These are phyloP conservation scores for Cylloceria caligata DNA, from an alignment of 2,888 invertebrate genomes.

Conservation along the genomic window DNA sequence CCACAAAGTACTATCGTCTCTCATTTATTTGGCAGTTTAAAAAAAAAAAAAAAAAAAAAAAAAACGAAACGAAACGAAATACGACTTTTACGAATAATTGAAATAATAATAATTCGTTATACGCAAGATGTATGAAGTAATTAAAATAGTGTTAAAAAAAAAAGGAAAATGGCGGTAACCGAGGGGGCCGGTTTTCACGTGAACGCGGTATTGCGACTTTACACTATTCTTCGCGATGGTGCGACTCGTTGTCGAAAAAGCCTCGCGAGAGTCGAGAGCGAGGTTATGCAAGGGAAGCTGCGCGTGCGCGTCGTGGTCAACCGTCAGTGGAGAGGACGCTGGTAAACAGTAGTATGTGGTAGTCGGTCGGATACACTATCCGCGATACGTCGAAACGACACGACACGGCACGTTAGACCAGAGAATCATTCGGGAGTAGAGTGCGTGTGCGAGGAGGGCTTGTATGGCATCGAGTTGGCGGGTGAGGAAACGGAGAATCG, in stretches of 20 bases:
- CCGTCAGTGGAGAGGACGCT: slow-evolving; percentile 64
- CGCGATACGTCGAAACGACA: slow-evolving; percentile 26
- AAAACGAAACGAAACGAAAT: too few species aligned
- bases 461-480: slow-evolving; percentile 20
- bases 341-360: slow-evolving; percentile 60
- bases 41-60: too few species aligned
- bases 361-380: slow-evolving; percentile 41
- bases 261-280: not conserved
- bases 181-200: not conserved
- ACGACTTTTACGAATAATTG: too few species aligned
- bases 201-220: not conserved
- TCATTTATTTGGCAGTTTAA: too few species aligned
- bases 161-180: not conserved
- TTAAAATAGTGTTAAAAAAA: not conserved
- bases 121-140: too few species aligned
- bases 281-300: slow-evolving; percentile 52
- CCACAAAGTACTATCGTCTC: too few species aligned
- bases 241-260: not conserved
- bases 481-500: slow-evolving; percentile 1
- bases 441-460: slow-evolving; percentile 5
- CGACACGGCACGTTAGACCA: not conserved
- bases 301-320: slow-evolving; percentile 62
- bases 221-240: too few species aligned
- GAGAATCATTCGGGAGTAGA: slow-evolving; percentile 1
- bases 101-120: too few species aligned